Evolutionary conservation across 2,797 vertebrate genomes (phyloP).

Genomic region (Graptemys geographica): DNA sequence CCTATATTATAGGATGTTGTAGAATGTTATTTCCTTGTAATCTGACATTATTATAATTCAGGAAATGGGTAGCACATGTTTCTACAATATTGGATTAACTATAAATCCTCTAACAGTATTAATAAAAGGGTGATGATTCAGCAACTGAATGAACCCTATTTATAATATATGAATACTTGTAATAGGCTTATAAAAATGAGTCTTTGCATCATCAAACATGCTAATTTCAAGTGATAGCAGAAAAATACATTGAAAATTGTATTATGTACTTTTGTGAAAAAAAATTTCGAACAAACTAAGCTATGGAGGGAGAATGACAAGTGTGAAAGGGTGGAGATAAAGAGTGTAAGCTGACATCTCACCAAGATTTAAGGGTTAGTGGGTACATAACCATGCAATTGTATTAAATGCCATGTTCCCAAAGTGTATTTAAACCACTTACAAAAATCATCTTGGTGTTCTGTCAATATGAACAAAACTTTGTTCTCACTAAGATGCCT

Average conservation of each 20-base stretch:
- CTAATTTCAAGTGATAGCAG: background rate
- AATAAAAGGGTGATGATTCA: background rate
- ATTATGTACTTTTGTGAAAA: background rate
- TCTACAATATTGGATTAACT: background rate
- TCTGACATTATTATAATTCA: background rate
- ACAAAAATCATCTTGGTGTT: background rate
- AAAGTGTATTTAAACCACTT: background rate
- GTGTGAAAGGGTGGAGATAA: background rate
- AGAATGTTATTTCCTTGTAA: background rate
- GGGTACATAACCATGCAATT: background rate
- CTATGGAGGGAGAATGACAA: background rate
- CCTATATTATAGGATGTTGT: background rate
- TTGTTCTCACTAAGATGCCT: background rate
- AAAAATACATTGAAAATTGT: background rate
- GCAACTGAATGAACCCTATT: background rate
- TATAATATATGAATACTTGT: fast-evolving
- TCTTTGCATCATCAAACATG: background rate
- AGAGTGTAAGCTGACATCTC: background rate
- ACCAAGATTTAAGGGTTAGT: background rate
- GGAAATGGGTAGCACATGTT: background rate
- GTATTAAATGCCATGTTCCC: background rate
- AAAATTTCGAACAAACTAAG: background rate
- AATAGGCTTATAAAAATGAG: background rate
- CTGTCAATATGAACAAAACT: background rate
- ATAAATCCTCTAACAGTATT: background rate